A percentile compares a stretch with the other conserved stretches of the same genome.
phyloP scores from a whole-genome alignment of 2,888 invertebrate genomes.

The Ligdia adustata region DNA sequence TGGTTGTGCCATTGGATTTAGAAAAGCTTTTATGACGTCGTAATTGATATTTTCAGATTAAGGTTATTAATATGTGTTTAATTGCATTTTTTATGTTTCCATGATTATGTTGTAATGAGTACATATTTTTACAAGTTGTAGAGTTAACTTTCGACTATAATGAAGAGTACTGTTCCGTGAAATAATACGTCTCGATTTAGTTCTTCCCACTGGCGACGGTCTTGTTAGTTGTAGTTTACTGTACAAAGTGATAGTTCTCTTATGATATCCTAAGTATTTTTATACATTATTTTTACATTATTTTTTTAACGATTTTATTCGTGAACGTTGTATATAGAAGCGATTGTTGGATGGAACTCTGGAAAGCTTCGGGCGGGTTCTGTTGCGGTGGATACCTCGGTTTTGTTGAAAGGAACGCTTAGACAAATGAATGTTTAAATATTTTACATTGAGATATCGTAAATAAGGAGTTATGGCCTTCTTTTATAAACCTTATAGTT shows the following conservation, averaged over 20 bases:
- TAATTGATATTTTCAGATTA: too few species aligned
- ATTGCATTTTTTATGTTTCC: too few species aligned
- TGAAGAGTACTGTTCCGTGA: too few species aligned
- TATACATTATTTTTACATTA: constrained; percentile 81
- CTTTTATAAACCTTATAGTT: too few species aligned
- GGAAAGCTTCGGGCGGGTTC: constrained; percentile 57
- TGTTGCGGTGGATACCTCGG: constrained; percentile 54
- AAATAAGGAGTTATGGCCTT: too few species aligned
- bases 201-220: constrained; percentile 69
- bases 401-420: constrained; percentile 60
- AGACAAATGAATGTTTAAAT: constrained; percentile 46
- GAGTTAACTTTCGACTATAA: too few species aligned
- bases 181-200: constrained; percentile 31
- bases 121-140: too few species aligned
- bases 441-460: not conserved
- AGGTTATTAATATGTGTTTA: too few species aligned
- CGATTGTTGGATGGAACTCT: constrained; percentile 54
- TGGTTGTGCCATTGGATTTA: too few species aligned
- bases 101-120: too few species aligned
- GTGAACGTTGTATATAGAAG: constrained; percentile 66
- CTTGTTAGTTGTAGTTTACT: constrained; percentile 66
- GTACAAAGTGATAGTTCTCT: constrained; percentile 84
- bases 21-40: too few species aligned
- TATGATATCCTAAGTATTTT: constrained; percentile 82
- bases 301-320: constrained; percentile 82